These are phyloP conservation scores for Anisognathus igniventris DNA, from an alignment of 2,797 vertebrate species.

Conservation along the genomic window DNA sequence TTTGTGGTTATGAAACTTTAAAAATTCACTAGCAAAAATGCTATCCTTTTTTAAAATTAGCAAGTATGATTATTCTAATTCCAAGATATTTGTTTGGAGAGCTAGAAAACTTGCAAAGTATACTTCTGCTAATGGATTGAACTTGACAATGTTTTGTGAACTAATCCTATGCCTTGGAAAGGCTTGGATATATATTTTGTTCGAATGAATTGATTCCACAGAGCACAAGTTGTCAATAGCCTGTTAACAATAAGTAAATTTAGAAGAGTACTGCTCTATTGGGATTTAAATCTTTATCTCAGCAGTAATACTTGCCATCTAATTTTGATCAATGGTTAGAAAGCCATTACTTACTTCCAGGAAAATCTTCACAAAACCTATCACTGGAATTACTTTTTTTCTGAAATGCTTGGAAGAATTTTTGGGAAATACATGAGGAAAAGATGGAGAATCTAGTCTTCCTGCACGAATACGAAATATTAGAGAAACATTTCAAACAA, in stretches of 20 bases:
- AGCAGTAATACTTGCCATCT: background rate
- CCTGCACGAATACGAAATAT: background rate
- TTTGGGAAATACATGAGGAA: background rate
- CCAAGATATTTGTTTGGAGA: background rate
- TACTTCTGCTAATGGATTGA: background rate
- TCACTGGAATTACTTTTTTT: background rate
- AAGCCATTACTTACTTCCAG: background rate
- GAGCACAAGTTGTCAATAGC: background rate
- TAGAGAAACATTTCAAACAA: background rate
- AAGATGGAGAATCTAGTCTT: background rate
- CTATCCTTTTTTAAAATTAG: background rate
- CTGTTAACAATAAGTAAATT: background rate
- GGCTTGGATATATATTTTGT: background rate
- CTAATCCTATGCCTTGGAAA: background rate
- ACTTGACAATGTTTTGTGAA: background rate
- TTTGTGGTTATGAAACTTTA: background rate
- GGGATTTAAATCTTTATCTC: conserved; percentile 8
- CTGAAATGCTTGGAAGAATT: background rate
- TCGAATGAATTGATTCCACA: background rate
- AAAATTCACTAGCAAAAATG: background rate
- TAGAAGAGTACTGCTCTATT: background rate
- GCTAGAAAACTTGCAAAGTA: background rate
- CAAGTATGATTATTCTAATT: background rate
- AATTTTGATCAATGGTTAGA: background rate
- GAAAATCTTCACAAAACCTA: background rate